These are phyloP conservation scores for Lordiphosa fenestrarum DNA, from an alignment of 2,888 invertebrate genomes.

Conservation along the genomic window DNA sequence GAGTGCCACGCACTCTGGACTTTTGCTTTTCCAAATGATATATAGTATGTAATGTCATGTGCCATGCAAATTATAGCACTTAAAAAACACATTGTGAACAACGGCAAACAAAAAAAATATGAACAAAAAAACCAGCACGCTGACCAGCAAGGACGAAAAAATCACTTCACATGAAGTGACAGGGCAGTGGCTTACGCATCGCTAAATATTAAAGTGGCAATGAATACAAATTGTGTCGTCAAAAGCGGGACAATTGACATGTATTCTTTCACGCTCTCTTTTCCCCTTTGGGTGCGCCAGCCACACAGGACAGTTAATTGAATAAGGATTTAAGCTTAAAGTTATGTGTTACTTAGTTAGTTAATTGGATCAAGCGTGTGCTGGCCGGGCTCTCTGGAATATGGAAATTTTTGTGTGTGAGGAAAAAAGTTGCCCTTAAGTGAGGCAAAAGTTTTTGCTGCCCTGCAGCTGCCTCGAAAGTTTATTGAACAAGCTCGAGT, in stretches of 20 bases:
- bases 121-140: neutral
- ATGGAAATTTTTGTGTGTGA: conserved; percentile 27
- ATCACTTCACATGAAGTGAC: conserved; percentile 21
- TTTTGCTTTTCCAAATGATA: conserved; percentile 18
- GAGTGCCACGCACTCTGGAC: conserved; percentile 14
- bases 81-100: conserved; percentile 17
- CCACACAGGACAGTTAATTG: conserved; percentile 22
- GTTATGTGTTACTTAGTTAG: conserved; percentile 38
- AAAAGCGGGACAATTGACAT: conserved; percentile 19
- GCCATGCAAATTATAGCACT: conserved; percentile 44
- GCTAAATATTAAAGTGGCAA: conserved; percentile 58
- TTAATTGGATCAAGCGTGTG: conserved; percentile 40
- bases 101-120: neutral
- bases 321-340: conserved; percentile 27
- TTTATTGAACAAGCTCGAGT: conserved; percentile 19
- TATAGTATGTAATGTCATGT: conserved; percentile 23
- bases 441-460: conserved; percentile 26
- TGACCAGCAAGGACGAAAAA: conserved; percentile 13
- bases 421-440: conserved; percentile 25
- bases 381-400: conserved; percentile 11
- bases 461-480: conserved; percentile 8
- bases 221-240: conserved; percentile 53
- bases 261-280: conserved; percentile 1
- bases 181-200: conserved; percentile 37
- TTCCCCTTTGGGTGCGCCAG: conserved; percentile 5